phyloP scores from a whole-genome alignment of 2,113 vertebrate genomes.

The Cepphus grylle region DNA sequence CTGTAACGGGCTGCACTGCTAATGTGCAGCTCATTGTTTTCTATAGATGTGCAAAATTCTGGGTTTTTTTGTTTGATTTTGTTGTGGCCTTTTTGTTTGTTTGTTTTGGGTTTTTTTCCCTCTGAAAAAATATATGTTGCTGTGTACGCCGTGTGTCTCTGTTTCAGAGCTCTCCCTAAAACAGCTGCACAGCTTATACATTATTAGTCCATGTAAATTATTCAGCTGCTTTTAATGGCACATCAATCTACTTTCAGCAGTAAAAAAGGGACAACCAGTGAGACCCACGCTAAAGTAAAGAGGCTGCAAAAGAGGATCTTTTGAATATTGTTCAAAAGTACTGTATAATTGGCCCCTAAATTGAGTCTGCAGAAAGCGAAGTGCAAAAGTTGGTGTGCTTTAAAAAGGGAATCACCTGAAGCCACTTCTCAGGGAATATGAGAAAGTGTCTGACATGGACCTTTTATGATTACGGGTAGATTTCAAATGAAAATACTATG shows the following conservation, averaged over 20 bases:
- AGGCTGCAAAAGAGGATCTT: neutral
- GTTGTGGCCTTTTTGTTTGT: neutral
- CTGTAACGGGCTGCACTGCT: neutral
- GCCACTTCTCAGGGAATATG: neutral
- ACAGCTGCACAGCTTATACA: neutral
- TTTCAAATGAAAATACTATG: neutral
- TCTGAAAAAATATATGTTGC: neutral
- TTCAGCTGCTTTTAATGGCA: constrained; percentile 30
- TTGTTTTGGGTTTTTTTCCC: neutral
- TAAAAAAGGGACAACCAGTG: neutral
- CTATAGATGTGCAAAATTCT: neutral
- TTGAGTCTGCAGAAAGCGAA: neutral
- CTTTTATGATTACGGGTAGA: neutral
- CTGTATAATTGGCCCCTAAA: neutral
- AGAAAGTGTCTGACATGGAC: neutral
- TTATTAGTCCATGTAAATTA: neutral
- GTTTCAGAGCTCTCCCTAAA: neutral
- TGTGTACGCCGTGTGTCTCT: neutral
- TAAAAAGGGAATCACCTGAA: neutral
- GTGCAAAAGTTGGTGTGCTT: neutral
- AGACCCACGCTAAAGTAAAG: neutral
- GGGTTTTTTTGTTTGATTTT: neutral
- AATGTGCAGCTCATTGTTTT: neutral
- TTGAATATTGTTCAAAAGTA: neutral
- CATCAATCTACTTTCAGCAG: neutral